Evolutionary conservation across 2,888 invertebrate species (phyloP).

Genomic region (Apodemia duryi): DNA sequence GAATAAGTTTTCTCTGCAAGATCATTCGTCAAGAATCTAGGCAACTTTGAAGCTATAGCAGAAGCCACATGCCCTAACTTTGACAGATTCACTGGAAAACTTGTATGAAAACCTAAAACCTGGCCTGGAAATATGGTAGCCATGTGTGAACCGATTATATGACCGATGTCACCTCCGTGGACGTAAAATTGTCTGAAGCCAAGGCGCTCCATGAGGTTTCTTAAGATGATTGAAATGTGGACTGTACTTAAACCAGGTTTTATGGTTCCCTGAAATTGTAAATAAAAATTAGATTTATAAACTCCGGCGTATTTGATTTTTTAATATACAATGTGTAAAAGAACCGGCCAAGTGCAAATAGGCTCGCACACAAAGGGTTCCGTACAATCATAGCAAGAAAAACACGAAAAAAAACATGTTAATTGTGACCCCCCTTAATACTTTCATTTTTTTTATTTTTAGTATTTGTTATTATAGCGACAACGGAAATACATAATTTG

Average conservation of each 20-base stretch:
- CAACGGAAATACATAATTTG: too few relatives aligned
- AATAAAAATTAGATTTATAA: too few relatives aligned
- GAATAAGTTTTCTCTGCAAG: constrained; percentile 75
- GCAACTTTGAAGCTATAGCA: constrained; percentile 70
- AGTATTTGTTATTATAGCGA: too few relatives aligned
- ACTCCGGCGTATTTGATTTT: too few relatives aligned
- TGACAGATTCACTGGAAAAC: constrained; percentile 73
- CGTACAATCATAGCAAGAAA: too few relatives aligned
- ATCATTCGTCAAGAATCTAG: constrained; percentile 67
- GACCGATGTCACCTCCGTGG: constrained; percentile 89
- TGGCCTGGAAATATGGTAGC: constrained; percentile 82
- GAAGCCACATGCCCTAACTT: constrained; percentile 46
- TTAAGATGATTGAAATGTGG: constrained; percentile 81
- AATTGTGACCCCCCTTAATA: too few relatives aligned
- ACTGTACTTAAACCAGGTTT: constrained; percentile 80
- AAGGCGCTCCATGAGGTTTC: constrained; percentile 85
- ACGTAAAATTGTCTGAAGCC: constrained; percentile 82
- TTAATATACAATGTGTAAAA: too few relatives aligned
- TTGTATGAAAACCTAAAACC: constrained; percentile 80
- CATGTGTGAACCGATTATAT: constrained; percentile 80
- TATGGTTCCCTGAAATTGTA: constrained; percentile 56
- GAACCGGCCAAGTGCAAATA: too few relatives aligned
- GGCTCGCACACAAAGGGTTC: too few relatives aligned
- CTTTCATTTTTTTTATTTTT: too few relatives aligned
- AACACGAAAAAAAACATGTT: too few relatives aligned